phyloP scores from a whole-genome alignment of 2,113 vertebrate genomes.

The Danionella cerebrum region DNA sequence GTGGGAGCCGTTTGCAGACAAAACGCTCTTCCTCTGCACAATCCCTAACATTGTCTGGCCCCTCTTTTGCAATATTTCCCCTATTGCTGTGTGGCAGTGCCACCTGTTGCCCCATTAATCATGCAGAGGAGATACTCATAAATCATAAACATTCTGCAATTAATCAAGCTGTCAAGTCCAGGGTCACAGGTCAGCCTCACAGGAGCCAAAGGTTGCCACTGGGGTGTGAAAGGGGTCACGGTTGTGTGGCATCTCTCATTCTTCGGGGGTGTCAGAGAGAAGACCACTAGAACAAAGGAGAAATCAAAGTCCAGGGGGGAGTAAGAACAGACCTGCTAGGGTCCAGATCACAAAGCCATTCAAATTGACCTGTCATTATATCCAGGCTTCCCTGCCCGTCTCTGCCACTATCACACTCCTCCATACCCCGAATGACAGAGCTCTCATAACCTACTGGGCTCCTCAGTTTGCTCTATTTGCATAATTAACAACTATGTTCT shows the following conservation, averaged over 20 bases:
- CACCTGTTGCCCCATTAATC: conserved; percentile 99
- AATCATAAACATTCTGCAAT: conserved; percentile 99
- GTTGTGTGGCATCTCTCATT: conserved; percentile 90
- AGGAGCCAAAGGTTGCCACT: conserved; percentile 88
- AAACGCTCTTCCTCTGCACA: conserved; percentile 60
- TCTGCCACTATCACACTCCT: conserved; percentile 65
- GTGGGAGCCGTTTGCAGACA: conserved; percentile 57
- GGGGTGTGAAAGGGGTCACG: conserved; percentile 84
- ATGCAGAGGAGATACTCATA: conserved; percentile 96
- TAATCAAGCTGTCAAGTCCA: conserved; percentile 97
- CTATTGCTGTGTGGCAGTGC: conserved; percentile 79
- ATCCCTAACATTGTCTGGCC: conserved; percentile 58
- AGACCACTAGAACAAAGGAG: conserved; percentile 84
- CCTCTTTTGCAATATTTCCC: conserved; percentile 74
- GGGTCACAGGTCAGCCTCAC: conserved; percentile 83
- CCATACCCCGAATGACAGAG: conserved; percentile 66
- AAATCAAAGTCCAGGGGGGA: conserved; percentile 79
- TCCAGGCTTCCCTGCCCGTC: conserved; percentile 66
- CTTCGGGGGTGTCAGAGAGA: conserved; percentile 83
- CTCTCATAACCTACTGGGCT: conserved; percentile 64
- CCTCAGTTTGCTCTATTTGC: conserved; percentile 58
- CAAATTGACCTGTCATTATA: conserved; percentile 86
- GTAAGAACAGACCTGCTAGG: conserved; percentile 57
- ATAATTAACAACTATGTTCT: conserved; percentile 73
- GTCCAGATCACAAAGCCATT: conserved; percentile 75